Percentiles rank a stretch among this genome's conserved stretches.
phyloP scores from a whole-genome alignment of 2,888 invertebrate species.

The Lymantria monacha region DNA sequence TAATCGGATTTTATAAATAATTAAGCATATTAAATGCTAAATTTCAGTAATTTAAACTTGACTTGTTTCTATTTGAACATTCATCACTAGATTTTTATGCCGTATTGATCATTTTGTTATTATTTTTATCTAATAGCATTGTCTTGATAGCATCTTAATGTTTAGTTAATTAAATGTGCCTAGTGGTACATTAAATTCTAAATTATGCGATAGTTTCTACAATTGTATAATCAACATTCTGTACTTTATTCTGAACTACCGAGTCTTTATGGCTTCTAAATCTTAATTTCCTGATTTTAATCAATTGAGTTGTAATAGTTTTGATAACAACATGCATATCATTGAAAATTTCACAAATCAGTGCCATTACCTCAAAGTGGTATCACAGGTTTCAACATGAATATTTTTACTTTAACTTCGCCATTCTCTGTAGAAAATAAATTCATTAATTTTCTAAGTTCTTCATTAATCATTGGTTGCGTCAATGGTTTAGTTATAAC shows the following conservation, averaged over 20 bases:
- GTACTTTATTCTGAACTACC: conserved; percentile 14
- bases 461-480: conserved; percentile 34
- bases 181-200: conserved; percentile 24
- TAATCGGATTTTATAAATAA: too few species aligned
- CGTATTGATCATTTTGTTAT: conserved; percentile 38
- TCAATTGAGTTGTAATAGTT: conserved; percentile 34
- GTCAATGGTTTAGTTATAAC: conserved; percentile 32
- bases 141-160: conserved; percentile 35
- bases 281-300: conserved; percentile 25
- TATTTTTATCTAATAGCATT: conserved; percentile 35
- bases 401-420: conserved; percentile 37
- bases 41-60: too few species aligned
- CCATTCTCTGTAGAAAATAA: conserved; percentile 35
- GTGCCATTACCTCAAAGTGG: conserved; percentile 32
- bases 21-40: too few species aligned
- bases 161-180: conserved; percentile 31
- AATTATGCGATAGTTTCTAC: conserved; percentile 6
- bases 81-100: conserved; percentile 32
- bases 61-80: too few species aligned
- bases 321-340: conserved; percentile 37
- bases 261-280: conserved; percentile 20
- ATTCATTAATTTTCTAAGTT: conserved; percentile 38
- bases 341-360: conserved; percentile 40
- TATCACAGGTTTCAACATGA: conserved; percentile 34
- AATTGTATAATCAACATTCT: neutral